Evolutionary conservation across 2,113 vertebrate species (phyloP).

Genomic region (Chaetorhynchus papuensis): DNA sequence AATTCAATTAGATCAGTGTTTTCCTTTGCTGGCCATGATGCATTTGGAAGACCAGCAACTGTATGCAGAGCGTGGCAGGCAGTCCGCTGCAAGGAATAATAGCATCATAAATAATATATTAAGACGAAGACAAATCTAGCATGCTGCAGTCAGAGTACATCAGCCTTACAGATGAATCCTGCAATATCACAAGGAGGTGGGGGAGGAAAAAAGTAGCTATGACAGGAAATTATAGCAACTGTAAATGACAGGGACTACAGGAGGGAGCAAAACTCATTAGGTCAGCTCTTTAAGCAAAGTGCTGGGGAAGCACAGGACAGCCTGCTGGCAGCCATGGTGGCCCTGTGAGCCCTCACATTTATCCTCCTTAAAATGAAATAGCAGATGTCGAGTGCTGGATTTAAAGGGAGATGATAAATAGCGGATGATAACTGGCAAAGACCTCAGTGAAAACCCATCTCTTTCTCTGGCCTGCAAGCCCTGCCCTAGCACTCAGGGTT

Average conservation of each 20-base stretch:
- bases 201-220: neutral
- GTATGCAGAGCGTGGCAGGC: slow-evolving; percentile 7
- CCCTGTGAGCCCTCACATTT: neutral
- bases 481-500: neutral
- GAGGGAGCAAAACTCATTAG: slow-evolving; percentile 17
- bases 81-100: slow-evolving; percentile 49
- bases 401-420: neutral
- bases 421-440: neutral
- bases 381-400: neutral
- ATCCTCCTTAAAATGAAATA: neutral
- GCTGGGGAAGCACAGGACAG: neutral
- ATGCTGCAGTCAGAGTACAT: slow-evolving; percentile 37
- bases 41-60: slow-evolving; percentile 59
- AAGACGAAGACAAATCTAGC: slow-evolving; percentile 27
- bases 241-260: slow-evolving; percentile 16
- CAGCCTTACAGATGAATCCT: slow-evolving; percentile 28
- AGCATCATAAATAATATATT: slow-evolving; percentile 63
- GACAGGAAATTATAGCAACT: slow-evolving; percentile 46
- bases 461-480: neutral
- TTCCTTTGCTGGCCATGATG: slow-evolving; percentile 50
- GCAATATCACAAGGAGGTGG: neutral
- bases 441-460: neutral
- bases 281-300: neutral
- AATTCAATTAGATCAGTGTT: slow-evolving; percentile 64
- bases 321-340: neutral